Evolutionary conservation across 2,888 invertebrate species (phyloP).

Genomic region (Eilema sororculum): DNA sequence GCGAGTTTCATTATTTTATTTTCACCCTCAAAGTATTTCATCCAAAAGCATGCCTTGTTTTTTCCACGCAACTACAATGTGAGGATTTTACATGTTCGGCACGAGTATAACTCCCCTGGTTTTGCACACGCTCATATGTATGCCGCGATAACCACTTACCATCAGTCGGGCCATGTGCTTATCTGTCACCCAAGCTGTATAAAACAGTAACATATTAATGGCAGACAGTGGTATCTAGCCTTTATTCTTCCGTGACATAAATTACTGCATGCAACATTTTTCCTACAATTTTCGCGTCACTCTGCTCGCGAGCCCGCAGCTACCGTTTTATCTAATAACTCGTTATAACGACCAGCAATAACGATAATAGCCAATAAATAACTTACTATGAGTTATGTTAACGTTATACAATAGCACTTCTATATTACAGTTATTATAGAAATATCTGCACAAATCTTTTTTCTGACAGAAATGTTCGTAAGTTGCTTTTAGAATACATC

Average conservation of each 20-base stretch:
- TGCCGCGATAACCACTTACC: too few species aligned
- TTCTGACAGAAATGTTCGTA: background rate
- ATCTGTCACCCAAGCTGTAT: too few species aligned
- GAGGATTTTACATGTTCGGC: too few species aligned
- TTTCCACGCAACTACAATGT: too few species aligned
- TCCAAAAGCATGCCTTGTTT: too few species aligned
- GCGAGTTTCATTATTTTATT: too few species aligned
- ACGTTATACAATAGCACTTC: slow-evolving; percentile 55
- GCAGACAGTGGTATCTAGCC: background rate
- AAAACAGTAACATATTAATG: background rate
- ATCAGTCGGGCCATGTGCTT: too few species aligned
- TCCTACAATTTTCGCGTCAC: slow-evolving; percentile 71
- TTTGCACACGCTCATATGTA: too few species aligned
- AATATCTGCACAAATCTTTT: background rate
- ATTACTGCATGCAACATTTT: slow-evolving; percentile 67
- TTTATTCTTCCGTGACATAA: slow-evolving; percentile 54
- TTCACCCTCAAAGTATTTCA: too few species aligned
- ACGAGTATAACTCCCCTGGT: too few species aligned
- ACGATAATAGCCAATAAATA: slow-evolving; percentile 70
- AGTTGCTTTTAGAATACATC: background rate
- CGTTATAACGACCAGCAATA: slow-evolving; percentile 22
- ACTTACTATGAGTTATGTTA: slow-evolving; percentile 63
- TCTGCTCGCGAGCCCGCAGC: slow-evolving; percentile 61
- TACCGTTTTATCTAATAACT: slow-evolving; percentile 62
- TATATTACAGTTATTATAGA: slow-evolving; percentile 29